These are phyloP conservation scores for Diplodus sargus DNA, from an alignment of 2,797 vertebrate genomes.

Conservation along the genomic window DNA sequence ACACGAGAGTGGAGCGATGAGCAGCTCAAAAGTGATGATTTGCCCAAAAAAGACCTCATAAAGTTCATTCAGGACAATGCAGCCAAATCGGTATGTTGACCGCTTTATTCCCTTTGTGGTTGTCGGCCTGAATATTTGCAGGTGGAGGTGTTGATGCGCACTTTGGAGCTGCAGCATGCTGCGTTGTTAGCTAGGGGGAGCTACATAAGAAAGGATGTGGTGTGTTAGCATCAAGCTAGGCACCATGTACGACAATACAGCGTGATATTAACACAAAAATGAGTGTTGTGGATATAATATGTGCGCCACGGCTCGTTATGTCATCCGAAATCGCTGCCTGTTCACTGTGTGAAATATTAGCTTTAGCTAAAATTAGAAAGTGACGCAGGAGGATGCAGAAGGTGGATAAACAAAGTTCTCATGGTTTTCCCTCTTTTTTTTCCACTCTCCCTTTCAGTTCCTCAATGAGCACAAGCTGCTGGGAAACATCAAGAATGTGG, in stretches of 20 bases:
- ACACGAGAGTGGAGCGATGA: constrained; percentile 90
- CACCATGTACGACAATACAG: rapidly evolving
- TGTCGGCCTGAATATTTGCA: rapidly evolving
- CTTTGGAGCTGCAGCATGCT: constrained; percentile 18
- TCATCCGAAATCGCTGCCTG: too few relatives aligned
- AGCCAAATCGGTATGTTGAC: constrained; percentile 87
- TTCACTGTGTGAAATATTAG: too few relatives aligned
- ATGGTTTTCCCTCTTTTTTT: neutral
- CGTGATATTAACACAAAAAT: rapidly evolving
- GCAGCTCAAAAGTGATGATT: constrained; percentile 92
- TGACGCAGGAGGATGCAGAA: neutral
- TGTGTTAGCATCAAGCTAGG: constrained; percentile 5
- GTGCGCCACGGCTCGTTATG: neutral
- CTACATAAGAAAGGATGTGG: neutral
- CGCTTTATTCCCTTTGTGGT: rapidly evolving
- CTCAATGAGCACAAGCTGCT: constrained; percentile 94
- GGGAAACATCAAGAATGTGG: constrained; percentile 96
- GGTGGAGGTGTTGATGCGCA: neutral
- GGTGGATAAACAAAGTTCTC: neutral
- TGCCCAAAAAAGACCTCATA: constrained; percentile 95
- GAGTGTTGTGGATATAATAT: neutral
- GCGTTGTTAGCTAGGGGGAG: constrained; percentile 44
- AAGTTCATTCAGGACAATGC: constrained; percentile 94
- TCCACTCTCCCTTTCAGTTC: constrained; percentile 84
- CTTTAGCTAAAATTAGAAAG: too few relatives aligned